These are phyloP conservation scores for Aleiodes leptofemur DNA, from an alignment of 2,888 invertebrate species.

Conservation along the genomic window DNA sequence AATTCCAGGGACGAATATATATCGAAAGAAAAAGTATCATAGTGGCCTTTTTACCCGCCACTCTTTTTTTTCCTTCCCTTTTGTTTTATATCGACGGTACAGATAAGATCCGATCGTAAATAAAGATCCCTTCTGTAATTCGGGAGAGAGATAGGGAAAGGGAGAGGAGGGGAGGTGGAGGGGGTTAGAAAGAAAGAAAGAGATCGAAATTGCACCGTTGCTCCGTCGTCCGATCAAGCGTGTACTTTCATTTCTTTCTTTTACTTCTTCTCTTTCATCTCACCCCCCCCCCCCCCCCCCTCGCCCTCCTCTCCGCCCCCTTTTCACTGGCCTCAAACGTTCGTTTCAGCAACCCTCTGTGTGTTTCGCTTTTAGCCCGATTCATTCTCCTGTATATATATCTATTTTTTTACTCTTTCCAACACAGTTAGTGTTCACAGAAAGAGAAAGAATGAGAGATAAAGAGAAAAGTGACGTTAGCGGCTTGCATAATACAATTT, in stretches of 20 bases:
- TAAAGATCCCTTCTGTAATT: conserved; percentile 43
- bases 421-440: no score
- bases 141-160: conserved; percentile 8
- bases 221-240: conserved; percentile 37
- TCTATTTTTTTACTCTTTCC: background rate
- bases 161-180: background rate
- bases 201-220: conserved; percentile 41
- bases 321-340: background rate
- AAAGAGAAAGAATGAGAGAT: no score
- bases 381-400: no score
- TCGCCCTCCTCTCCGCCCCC: background rate
- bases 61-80: conserved; percentile 11
- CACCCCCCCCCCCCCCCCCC: conserved; percentile 19
- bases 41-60: conserved; percentile 11
- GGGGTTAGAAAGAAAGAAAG: conserved; percentile 23
- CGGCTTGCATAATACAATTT: background rate
- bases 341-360: no score
- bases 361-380: no score
- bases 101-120: conserved; percentile 44
- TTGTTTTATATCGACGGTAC: conserved; percentile 25
- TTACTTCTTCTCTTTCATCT: conserved; percentile 1
- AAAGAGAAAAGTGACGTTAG: no score
- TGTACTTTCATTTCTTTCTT: conserved; percentile 24
- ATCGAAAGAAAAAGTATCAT: conserved; percentile 31
- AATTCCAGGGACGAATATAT: conserved; percentile 39